phyloP scores from a whole-genome alignment of 64 coral and sea anemone genomes.

The Cladopsammia gracilis region DNA sequence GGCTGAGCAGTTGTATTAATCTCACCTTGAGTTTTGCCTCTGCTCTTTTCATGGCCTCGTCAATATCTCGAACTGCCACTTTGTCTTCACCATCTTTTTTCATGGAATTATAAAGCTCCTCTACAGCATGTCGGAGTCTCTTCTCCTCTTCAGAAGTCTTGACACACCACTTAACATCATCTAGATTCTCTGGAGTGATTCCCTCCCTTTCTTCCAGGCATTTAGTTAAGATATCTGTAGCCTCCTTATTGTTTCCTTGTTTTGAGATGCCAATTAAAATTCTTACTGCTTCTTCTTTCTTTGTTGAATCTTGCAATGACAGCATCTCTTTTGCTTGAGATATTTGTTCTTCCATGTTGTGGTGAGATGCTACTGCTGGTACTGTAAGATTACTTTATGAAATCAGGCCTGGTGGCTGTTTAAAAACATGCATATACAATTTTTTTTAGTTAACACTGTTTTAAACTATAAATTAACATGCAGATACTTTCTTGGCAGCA shows the following conservation, averaged over 20 bases:
- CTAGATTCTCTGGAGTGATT: slow-evolving; percentile 45
- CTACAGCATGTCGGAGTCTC: slow-evolving; percentile 66
- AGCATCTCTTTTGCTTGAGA: not conserved
- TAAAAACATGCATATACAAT: too few species aligned
- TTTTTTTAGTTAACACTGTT: too few species aligned
- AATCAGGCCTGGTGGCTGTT: too few species aligned
- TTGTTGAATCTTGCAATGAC: not conserved
- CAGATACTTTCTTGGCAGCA: too few species aligned
- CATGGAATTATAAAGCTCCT: slow-evolving; percentile 75
- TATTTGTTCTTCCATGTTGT: not conserved
- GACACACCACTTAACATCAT: slow-evolving; percentile 49
- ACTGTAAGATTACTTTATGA: too few species aligned
- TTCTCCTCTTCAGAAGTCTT: slow-evolving; percentile 68
- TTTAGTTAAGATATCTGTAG: slow-evolving; percentile 37
- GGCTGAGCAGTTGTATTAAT: not conserved
- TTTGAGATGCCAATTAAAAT: slow-evolving; percentile 50
- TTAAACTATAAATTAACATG: too few species aligned
- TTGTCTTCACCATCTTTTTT: slow-evolving; percentile 84
- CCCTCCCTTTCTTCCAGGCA: slow-evolving; percentile 46
- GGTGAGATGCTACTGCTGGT: not conserved
- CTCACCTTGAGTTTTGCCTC: slow-evolving; percentile 58
- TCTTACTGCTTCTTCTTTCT: slow-evolving; percentile 58
- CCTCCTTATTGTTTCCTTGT: slow-evolving; percentile 35
- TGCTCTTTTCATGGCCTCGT: slow-evolving; percentile 74
- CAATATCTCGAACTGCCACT: slow-evolving; percentile 74